Conservation (phyloP, 2,113 vertebrate genomes). For the Taurulus bubalis region DNA sequence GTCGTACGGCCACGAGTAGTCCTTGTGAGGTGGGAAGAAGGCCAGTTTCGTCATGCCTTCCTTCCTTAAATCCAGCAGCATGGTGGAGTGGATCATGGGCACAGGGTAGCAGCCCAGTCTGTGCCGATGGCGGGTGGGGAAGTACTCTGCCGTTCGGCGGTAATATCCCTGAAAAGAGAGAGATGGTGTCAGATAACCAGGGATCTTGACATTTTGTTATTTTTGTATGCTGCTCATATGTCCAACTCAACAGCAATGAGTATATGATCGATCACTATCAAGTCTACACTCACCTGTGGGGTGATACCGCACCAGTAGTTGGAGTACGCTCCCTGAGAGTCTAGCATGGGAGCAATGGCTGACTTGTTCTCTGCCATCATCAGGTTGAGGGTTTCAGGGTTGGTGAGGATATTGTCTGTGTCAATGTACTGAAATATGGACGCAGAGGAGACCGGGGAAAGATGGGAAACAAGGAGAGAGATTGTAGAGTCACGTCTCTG, state of each 20-base stretch:
- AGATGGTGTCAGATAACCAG: neutral
- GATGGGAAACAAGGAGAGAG: neutral
- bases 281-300: constrained; percentile 86
- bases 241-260: neutral
- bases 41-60: constrained; percentile 85
- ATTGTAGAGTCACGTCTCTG: neutral
- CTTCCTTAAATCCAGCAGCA: constrained; percentile 90
- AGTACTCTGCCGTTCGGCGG: constrained; percentile 93
- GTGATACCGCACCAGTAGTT: constrained; percentile 99
- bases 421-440: constrained; percentile 87
- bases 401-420: constrained; percentile 94
- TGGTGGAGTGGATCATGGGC: constrained; percentile 95
- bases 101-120: constrained; percentile 88
- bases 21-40: constrained; percentile 92
- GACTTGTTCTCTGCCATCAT: constrained; percentile 90
- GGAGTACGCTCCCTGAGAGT: constrained; percentile 95
- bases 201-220: neutral
- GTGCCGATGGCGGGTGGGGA: constrained; percentile 94
- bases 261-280: neutral
- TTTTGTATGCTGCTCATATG: neutral
- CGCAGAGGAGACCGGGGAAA: neutral
- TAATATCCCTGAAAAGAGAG: constrained; percentile 89
- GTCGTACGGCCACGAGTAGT: constrained; percentile 95
- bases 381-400: constrained; percentile 89
- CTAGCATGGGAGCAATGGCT: constrained; percentile 93